Conservation (phyloP, 2,888 invertebrate species). For the Saturnia japonica region DNA sequence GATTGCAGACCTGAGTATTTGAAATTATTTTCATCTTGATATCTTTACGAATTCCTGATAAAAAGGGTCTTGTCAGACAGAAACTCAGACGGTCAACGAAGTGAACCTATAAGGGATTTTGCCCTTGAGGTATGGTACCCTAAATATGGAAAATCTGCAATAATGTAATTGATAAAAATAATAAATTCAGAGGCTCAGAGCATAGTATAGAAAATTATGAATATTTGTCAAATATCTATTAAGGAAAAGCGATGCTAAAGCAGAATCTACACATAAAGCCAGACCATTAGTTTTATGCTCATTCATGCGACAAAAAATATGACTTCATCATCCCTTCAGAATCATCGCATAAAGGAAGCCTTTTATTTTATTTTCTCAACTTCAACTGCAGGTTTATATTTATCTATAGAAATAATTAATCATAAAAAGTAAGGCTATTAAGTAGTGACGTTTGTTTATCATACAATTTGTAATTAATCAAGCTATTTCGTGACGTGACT, state of each 20-base stretch:
- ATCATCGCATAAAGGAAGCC: constrained; percentile 1
- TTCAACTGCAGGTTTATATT: neutral
- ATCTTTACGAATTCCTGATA: too few relatives aligned
- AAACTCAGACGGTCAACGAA: too few relatives aligned
- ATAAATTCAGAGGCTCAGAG: neutral
- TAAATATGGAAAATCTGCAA: neutral
- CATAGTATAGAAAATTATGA: neutral
- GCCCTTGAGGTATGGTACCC: too few relatives aligned
- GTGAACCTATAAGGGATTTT: too few relatives aligned
- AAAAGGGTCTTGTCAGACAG: too few relatives aligned
- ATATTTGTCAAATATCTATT: constrained; percentile 8
- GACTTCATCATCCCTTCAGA: constrained; percentile 18
- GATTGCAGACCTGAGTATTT: too few relatives aligned
- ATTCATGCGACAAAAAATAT: constrained; percentile 21
- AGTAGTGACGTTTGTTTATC: neutral
- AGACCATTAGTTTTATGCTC: constrained; percentile 13
- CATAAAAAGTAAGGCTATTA: neutral
- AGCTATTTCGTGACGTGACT: neutral
- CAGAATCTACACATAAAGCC: constrained; percentile 13
- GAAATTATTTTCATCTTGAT: too few relatives aligned
- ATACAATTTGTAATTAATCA: neutral
- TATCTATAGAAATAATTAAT: neutral
- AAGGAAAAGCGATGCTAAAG: constrained; percentile 7
- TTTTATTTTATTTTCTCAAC: neutral
- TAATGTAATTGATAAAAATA: neutral